Percentiles rank a stretch among this genome's conserved stretches.
Conservation (phyloP, 2,113 vertebrate genomes). For the Mustela lutreola region DNA sequence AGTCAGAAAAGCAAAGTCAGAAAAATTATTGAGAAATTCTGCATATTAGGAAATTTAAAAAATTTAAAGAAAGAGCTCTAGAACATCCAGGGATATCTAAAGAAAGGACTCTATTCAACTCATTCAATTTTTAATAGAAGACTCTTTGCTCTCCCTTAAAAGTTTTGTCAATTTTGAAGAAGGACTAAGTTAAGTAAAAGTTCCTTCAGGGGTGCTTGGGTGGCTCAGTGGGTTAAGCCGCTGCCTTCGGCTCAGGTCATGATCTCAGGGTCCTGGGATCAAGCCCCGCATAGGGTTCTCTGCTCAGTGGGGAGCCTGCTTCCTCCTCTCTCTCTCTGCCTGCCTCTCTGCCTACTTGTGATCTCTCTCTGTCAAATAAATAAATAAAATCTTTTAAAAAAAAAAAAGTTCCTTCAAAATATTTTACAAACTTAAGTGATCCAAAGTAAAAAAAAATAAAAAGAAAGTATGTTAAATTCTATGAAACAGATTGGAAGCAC, state of each 20-base stretch:
- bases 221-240: no score
- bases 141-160: background rate
- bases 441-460: background rate
- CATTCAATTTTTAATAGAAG: background rate
- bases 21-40: background rate
- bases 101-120: background rate
- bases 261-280: no score
- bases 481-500: background rate
- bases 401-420: background rate
- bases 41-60: background rate
- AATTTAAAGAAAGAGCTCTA: background rate
- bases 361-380: no score
- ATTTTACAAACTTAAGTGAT: background rate
- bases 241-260: no score
- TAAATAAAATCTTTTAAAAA: no score
- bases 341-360: no score
- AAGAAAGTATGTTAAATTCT: background rate
- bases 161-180: background rate
- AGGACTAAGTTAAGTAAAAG: background rate
- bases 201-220: background rate
- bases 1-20: background rate
- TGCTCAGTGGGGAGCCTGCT: no score
- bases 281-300: no score
- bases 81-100: background rate
- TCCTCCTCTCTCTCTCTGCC: no score